Evolutionary conservation across 37 sponge, comb jelly and placozoan species (phyloP).

Genomic region (Geodia barretti): DNA sequence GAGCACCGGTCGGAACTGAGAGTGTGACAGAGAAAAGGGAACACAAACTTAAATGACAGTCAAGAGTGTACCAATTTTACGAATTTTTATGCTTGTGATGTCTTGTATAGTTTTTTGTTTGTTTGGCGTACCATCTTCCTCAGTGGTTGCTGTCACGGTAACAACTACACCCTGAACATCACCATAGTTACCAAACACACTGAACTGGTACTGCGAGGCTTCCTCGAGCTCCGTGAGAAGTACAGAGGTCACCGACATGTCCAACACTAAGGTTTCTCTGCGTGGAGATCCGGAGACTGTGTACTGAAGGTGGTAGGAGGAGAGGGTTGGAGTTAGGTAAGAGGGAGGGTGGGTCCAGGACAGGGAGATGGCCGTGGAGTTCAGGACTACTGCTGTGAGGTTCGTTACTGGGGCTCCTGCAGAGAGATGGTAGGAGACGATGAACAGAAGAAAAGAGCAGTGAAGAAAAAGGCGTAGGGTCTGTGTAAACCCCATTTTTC

Average conservation of each 20-base stretch:
- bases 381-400: background rate
- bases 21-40: background rate
- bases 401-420: conserved; percentile 35
- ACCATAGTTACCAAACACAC: conserved; percentile 22
- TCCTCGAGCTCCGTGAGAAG: conserved; percentile 1
- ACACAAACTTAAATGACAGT: background rate
- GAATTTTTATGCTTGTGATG: no score
- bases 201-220: conserved; percentile 28
- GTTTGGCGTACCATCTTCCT: conserved; percentile 61
- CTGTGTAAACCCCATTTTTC: no score
- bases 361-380: background rate
- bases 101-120: no score
- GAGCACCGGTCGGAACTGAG: conserved; percentile 56
- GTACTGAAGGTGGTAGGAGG: background rate
- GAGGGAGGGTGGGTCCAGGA: conserved; percentile 19
- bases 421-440: no score
- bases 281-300: background rate
- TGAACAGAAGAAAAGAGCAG: no score
- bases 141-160: conserved; percentile 10
- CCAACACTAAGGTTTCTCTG: background rate
- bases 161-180: conserved; percentile 21
- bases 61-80: no score
- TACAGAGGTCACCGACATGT: no score
- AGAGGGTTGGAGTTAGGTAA: background rate
- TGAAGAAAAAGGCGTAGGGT: no score